A percentile compares a stretch with the other conserved stretches of the same genome.
These are phyloP conservation scores for Meiosimyza decipiens DNA, from an alignment of 2,888 invertebrate species.

Conservation along the genomic window DNA sequence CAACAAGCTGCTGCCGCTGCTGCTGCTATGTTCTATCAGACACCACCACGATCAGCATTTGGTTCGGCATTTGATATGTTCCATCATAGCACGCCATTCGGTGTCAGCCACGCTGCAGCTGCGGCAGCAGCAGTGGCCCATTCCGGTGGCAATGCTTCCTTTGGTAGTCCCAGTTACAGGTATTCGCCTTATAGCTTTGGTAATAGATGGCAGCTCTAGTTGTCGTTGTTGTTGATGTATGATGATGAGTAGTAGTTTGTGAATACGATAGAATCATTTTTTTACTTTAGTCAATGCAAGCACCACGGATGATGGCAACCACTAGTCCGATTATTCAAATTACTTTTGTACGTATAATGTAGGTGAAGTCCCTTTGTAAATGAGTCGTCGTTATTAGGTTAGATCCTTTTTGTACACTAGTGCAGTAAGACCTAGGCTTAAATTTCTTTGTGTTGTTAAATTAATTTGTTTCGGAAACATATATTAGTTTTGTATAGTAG, in stretches of 20 bases:
- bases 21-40: slow-evolving; percentile 64
- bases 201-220: slow-evolving; percentile 65
- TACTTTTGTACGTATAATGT: not conserved
- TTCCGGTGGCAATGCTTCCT: slow-evolving; percentile 58
- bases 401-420: no score
- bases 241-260: slow-evolving; percentile 23
- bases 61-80: slow-evolving; percentile 67
- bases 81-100: slow-evolving; percentile 67
- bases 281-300: slow-evolving; percentile 10
- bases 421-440: no score
- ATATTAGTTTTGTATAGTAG: no score
- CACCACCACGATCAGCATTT: slow-evolving; percentile 63
- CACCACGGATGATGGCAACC: not conserved
- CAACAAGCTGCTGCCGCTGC: slow-evolving; percentile 62
- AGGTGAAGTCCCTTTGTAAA: no score
- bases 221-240: slow-evolving; percentile 39
- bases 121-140: slow-evolving; percentile 58
- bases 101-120: slow-evolving; percentile 60
- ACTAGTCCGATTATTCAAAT: slow-evolving; percentile 29
- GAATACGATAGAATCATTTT: slow-evolving; percentile 12
- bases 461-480: no score
- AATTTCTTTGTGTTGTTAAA: no score
- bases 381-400: no score
- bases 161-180: slow-evolving; percentile 66
- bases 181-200: slow-evolving; percentile 66